phyloP scores from a whole-genome alignment of 2,113 vertebrate genomes.

The Suricata suricatta region DNA sequence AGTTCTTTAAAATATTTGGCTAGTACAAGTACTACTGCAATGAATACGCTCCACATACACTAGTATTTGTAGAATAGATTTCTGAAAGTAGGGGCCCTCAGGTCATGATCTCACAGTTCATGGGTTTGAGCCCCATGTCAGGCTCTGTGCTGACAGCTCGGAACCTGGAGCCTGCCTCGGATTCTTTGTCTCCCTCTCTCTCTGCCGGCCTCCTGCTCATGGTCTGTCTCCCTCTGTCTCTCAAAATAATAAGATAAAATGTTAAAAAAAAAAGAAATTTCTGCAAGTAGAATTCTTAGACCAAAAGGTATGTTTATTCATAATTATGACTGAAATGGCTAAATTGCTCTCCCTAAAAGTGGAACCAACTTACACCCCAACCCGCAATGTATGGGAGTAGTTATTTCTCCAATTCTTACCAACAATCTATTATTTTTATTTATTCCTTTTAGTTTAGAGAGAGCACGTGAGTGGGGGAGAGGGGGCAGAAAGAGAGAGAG shows the following conservation, averaged over 20 bases:
- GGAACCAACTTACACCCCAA: background rate
- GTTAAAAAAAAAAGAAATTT: background rate
- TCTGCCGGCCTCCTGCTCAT: too few relatives aligned
- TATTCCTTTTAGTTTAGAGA: too few relatives aligned
- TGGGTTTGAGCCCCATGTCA: too few relatives aligned
- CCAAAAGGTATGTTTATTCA: background rate
- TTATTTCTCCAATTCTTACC: background rate
- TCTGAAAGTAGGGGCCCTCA: background rate
- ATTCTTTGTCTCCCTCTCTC: too few relatives aligned
- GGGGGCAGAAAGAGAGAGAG: too few relatives aligned
- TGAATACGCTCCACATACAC: background rate
- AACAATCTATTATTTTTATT: too few relatives aligned
- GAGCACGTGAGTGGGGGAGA: too few relatives aligned
- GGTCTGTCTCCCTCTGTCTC: too few relatives aligned
- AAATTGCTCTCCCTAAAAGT: background rate
- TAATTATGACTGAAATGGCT: background rate
- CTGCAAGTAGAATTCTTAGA: background rate
- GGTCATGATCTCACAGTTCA: too few relatives aligned
- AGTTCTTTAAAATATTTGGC: background rate
- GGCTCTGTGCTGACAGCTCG: too few relatives aligned
- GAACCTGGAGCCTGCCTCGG: too few relatives aligned
- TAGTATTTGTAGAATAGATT: background rate
- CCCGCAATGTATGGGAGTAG: background rate
- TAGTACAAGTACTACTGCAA: background rate
- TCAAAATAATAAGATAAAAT: too few relatives aligned